Base-by-base conservation (phyloP, 1,140 invertebrate species). In the Myzus persicae region DNA sequence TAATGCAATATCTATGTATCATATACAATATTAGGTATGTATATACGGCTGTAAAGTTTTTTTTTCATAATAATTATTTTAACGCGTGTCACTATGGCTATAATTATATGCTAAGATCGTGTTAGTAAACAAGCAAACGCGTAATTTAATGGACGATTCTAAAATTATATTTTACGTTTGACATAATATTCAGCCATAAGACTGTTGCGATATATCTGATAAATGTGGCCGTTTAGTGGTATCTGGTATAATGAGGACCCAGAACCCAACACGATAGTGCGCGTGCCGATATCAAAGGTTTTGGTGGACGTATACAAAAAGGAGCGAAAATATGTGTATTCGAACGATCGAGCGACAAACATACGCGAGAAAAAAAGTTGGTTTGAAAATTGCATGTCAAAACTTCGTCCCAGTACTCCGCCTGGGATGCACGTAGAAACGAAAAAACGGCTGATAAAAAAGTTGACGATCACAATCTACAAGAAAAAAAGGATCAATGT, bases 341-440 rank as follows among this genome's bases (percentile, higher is more conserved):
- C 18, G 0, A 1, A 6, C 5, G 42, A 48, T 31, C 26, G 31
- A 2, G 14, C 6, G 18, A 22, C 11, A 6, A 0, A 3, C 22
- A 7, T 31, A 8, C 40, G 0, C 2, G 5, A 87, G 5, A 46
- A 9, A 1, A 46, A 36, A 6, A 31, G n/a, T 46, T n/a, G 44
- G 14, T 20, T 87, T 11, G 85, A 87, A 1, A 87, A 36, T 44
- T 46, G 1, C 18, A 9, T 87, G 42, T 87, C 85, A 2, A 31
- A 20, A 31, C 18, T 87, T 26, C 42, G 85, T 31, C 85, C 85
- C 42, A n/a, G 7, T 11, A 87, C 85, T n/a, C 85, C 85, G 1
- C 31, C 42, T 31, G 42, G 85, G 31, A 87, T 87, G 85, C 8
- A 18, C 42, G 44, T 44, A 48, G 31, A 36, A 36, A 36, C 14